Evolutionary conservation across 2,113 vertebrate species (phyloP).

Genomic region (Dissostichus mawsoni): DNA sequence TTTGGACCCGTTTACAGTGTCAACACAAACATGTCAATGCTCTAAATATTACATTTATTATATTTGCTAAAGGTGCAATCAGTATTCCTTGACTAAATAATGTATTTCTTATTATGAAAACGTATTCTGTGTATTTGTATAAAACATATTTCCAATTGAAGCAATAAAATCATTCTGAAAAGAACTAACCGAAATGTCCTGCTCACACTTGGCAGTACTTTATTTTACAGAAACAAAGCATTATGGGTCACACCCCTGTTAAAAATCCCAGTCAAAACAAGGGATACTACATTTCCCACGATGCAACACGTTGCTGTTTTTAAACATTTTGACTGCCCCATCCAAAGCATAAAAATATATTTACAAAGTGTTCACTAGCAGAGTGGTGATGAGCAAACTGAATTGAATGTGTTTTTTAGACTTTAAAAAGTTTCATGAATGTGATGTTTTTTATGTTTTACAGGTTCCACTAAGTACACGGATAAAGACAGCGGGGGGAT

Average conservation of each 20-base stretch:
- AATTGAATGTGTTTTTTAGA: neutral
- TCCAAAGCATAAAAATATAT: neutral
- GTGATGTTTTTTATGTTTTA: neutral
- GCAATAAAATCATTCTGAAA: too few species aligned
- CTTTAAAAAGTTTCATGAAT: too few species aligned
- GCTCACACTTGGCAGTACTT: too few species aligned
- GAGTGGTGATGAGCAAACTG: neutral
- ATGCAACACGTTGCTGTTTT: neutral
- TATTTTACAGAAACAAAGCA: too few species aligned
- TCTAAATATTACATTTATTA: neutral
- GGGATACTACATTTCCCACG: neutral
- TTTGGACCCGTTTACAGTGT: neutral
- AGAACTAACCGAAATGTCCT: too few species aligned
- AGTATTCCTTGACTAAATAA: neutral
- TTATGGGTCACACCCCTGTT: neutral
- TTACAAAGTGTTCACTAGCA: neutral
- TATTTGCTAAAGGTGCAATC: neutral
- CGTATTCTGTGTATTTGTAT: too few species aligned
- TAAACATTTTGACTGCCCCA: neutral
- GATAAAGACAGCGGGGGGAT: constrained; percentile 97
- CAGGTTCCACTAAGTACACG: constrained; percentile 92
- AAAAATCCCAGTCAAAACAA: neutral
- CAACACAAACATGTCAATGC: neutral
- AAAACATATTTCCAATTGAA: too few species aligned
- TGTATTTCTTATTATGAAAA: neutral